Evolutionary conservation across 1,140 invertebrate genomes (phyloP).

Genomic region (Drosophila pectinifera): DNA sequence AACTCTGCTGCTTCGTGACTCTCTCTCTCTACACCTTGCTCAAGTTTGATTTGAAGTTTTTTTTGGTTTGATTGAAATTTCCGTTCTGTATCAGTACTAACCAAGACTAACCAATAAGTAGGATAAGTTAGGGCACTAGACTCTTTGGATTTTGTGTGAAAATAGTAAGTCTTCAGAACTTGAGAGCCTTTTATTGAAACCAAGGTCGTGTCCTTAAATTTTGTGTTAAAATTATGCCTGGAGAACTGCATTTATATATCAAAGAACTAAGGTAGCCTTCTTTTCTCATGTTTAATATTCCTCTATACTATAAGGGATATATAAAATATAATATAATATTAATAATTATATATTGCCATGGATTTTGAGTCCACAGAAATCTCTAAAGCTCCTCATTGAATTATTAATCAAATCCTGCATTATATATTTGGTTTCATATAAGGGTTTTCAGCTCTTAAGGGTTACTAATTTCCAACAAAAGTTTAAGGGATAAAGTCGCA

Average conservation of each 20-base stretch:
- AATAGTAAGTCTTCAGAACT: neutral
- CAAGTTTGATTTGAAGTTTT: conserved; percentile 41
- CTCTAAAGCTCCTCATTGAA: too few species aligned
- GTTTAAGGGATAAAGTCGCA: neutral
- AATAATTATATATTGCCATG: neutral
- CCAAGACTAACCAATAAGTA: conserved; percentile 34
- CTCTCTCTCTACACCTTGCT: conserved; percentile 20
- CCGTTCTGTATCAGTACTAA: conserved; percentile 49
- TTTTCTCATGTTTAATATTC: neutral
- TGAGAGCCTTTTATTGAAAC: neutral
- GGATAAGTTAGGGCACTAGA: conserved; percentile 12
- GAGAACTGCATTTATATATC: too few species aligned
- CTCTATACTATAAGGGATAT: too few species aligned
- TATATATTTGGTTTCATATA: neutral
- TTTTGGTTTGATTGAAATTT: conserved; percentile 42
- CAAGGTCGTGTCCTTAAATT: too few species aligned
- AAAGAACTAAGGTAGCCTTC: too few species aligned
- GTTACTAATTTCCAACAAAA: neutral
- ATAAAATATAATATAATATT: too few species aligned
- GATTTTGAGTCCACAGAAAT: neutral
- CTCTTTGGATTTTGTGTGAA: neutral
- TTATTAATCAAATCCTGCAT: too few species aligned
- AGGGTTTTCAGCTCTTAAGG: neutral
- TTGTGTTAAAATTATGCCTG: too few species aligned
- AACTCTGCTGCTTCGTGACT: conserved; percentile 22